Evolutionary conservation across 2,888 invertebrate genomes (phyloP), one percentile per base, ranked within the genome.

Genomic region (Ormyrus pomaceus): DNA sequence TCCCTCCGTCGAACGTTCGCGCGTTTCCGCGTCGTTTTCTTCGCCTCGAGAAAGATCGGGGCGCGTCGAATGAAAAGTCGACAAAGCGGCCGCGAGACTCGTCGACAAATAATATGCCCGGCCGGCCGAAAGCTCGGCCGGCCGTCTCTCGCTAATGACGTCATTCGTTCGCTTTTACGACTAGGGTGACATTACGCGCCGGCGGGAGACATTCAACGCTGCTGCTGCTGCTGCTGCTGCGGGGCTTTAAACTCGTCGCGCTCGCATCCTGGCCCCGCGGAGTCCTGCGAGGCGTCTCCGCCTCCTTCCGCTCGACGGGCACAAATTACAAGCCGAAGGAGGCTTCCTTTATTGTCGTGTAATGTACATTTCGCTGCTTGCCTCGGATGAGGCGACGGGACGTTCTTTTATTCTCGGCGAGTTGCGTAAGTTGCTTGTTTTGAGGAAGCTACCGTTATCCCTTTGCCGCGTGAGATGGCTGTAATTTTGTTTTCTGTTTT

Each of bases 151-250:
- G 34, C 89, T 91, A 91, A 91, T 91, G 91, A 91, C 87, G 87
- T 89, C 88, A 90, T 91, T 89, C 88, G 91, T 91, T 91, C 88
- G 86, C 89, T 89, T 91, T 91, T 91, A 90, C 89, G 89, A 88
- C 89, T 87, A 88, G 87, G 87, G 85, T 11, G 76, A 69, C 69
- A 19, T 58, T 10, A 34, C 34, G 19, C 51, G 19, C 5, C 58
- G 2, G 4, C 48, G 59, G 50, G 9, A 11, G 8, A 11, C n/a
- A 64, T 46, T 45, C 62, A 19, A 9, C 48, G 45, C n/a, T 11
- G 10, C 11, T 1, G 62, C 8, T 5, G 11, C 45, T 19, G 19
- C 19, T 19, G 19, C 19, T 19, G 19, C 19, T 1, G 10, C 46
- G 10, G 10, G 46, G 11, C 46, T 34, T 70, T 58, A 10, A 46